A percentile compares a stretch with the other conserved stretches of the same genome.
phyloP scores from a whole-genome alignment of 2,797 vertebrate species.

The Halcyon smyrnensis region DNA sequence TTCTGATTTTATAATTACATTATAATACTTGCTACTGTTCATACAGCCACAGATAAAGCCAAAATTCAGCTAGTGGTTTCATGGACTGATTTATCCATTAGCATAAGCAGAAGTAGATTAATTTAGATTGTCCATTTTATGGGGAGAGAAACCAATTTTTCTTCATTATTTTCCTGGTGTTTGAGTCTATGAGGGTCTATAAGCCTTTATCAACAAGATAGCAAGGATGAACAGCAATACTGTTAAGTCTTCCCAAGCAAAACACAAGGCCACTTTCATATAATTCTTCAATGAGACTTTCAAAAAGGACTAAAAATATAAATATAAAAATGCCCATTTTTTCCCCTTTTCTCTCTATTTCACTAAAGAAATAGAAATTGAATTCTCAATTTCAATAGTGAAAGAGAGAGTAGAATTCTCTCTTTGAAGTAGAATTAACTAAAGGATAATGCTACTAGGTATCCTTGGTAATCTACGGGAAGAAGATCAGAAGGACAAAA shows the following conservation, averaged over 20 bases:
- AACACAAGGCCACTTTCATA: background rate
- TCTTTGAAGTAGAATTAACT: background rate
- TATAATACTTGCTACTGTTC: background rate
- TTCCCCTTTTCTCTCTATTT: background rate
- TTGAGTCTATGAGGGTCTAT: background rate
- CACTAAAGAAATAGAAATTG: too few species aligned
- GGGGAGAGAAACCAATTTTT: background rate
- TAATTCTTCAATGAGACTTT: background rate
- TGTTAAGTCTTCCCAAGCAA: background rate
- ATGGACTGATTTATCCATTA: background rate
- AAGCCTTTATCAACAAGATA: background rate
- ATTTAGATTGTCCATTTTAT: background rate
- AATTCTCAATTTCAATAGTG: too few species aligned
- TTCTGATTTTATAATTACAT: background rate
- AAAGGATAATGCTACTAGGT: background rate
- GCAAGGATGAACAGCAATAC: background rate
- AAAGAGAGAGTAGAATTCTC: too few species aligned
- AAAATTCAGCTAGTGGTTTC: background rate
- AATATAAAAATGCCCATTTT: background rate
- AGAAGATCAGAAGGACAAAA: background rate
- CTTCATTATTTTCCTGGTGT: background rate
- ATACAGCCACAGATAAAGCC: background rate
- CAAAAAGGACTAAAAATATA: background rate
- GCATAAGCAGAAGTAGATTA: background rate
- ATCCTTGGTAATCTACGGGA: background rate